These are phyloP conservation scores for Pangasius krempfi DNA, from an alignment of 2,797 vertebrate species.

Conservation along the genomic window DNA sequence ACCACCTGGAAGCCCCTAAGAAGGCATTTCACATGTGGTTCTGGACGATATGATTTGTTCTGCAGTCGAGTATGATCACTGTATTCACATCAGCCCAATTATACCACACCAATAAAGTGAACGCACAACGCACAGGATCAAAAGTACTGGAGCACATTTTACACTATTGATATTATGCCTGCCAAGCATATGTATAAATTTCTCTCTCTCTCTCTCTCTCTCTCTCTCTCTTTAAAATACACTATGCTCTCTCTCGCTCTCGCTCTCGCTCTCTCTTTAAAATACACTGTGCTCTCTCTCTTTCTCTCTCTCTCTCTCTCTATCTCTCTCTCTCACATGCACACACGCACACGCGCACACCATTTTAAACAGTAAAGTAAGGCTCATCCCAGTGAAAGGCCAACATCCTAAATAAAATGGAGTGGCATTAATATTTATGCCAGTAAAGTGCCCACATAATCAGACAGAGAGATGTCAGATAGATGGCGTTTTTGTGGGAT, in stretches of 20 bases:
- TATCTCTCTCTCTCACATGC: conserved; percentile 11
- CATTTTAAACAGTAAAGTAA: conserved; percentile 76
- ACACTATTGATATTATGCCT: conserved; percentile 15
- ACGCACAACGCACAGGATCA: neutral
- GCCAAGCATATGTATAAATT: neutral
- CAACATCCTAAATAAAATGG: conserved; percentile 82
- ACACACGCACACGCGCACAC: conserved; percentile 58
- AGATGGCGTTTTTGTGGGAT: conserved; percentile 70
- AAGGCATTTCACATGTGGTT: neutral
- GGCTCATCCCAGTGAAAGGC: conserved; percentile 77
- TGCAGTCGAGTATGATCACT: neutral
- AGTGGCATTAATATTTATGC: conserved; percentile 85
- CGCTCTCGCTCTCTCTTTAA: neutral
- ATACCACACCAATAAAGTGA: neutral
- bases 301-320: neutral
- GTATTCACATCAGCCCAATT: neutral
- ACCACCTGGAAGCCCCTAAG: neutral
- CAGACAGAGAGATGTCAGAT: conserved; percentile 77
- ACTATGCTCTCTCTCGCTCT: neutral
- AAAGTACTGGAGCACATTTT: conserved; percentile 18
- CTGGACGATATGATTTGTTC: neutral
- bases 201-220: neutral
- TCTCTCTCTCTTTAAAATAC: neutral
- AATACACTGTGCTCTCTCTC: neutral
- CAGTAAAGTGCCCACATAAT: conserved; percentile 83